Evolutionary conservation across 2,113 vertebrate genomes (phyloP), one percentile per base, ranked within the genome.

Genomic region (Tragelaphus scriptus): DNA sequence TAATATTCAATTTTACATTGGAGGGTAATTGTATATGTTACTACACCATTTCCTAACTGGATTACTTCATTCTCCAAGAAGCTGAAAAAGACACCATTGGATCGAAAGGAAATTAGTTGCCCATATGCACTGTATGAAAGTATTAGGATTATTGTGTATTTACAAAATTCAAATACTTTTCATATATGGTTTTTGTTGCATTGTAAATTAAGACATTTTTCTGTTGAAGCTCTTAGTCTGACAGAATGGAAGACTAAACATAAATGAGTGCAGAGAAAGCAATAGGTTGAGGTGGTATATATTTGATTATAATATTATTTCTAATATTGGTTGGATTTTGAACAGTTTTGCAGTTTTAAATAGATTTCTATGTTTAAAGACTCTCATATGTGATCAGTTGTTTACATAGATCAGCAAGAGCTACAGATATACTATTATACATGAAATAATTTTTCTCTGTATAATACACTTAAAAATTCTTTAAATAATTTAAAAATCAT

Each of bases 221-320:
- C 97, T 94, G 92, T 92, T 95, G 98, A 98, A 98, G 97, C 92
- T 98, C 98, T 98, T 98, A 97, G 96, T 98, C 97, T 95, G 98
- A 98, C 97, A 98, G 40, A 97, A 96, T 98, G 99, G 99, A 99
- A 99, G 98, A 99, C 99, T 98, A 98, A 98, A 98, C 94, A 97
- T 98, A 95, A 99, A 98, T 97, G 96, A 98, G 47, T 98, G 94
- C 98, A 97, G 96, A 97, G 97, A 99, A 98, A 98, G 97, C 98
- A 98, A 98, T 87, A 98, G 92, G 65, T 53, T 98, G 81, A 98
- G 97, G 98, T 98, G 98, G 95, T 97, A 88, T 94, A 98, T 92
- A 96, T 98, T 98, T 90, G 96, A 19, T 98, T 98, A 96, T 77
- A 88, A 94, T 97, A 98, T 81, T 97, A 92, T 95, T 95, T 95